phyloP scores from a whole-genome alignment of 2,797 vertebrate species.

The Spatula clypeata region DNA sequence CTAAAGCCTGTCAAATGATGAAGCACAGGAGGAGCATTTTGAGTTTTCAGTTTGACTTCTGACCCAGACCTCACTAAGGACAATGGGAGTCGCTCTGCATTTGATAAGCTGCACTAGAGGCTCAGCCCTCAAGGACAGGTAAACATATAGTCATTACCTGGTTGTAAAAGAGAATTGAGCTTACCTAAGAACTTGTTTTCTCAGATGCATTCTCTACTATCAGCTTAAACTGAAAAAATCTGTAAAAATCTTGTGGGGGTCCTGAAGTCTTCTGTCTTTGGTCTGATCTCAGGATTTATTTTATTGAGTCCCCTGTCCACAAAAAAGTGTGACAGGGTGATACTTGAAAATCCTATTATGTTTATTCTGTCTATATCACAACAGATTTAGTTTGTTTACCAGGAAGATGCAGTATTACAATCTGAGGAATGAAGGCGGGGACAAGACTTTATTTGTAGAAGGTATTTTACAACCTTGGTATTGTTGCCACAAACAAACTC shows the following conservation, averaged over 20 bases:
- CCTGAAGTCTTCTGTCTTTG: neutral
- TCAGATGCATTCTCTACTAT: neutral
- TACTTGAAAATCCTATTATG: neutral
- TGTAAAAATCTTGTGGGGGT: neutral
- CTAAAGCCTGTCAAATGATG: neutral
- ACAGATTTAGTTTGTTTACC: neutral
- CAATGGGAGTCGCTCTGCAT: neutral
- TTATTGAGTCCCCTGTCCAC: neutral
- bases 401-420: neutral
- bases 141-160: conserved; percentile 21
- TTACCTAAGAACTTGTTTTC: conserved; percentile 46
- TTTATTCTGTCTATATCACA: neutral
- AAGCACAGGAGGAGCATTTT: neutral
- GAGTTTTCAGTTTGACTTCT: conserved; percentile 29
- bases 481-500: neutral
- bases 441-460: neutral
- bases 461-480: neutral
- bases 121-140: conserved; percentile 39
- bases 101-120: neutral
- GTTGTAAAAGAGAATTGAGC: conserved; percentile 10
- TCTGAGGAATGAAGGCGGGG: neutral
- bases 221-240: neutral
- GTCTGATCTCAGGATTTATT: neutral
- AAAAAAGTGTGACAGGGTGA: neutral
- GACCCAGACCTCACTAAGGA: conserved; percentile 23